Base-by-base conservation (phyloP, 2,888 invertebrate species). In the Strigamia crassipes region DNA sequence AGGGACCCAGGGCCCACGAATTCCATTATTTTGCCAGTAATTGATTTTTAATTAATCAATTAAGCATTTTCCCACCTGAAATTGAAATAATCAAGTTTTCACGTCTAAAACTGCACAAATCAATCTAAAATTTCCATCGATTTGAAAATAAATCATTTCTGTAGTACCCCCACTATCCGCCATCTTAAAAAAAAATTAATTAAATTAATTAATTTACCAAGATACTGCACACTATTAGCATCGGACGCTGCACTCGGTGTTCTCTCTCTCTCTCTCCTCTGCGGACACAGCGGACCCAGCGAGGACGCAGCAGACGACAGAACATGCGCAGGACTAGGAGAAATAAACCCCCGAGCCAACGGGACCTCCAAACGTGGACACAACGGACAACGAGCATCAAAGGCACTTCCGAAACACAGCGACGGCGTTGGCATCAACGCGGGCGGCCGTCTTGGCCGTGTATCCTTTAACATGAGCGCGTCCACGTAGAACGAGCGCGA, bases 401-500 rank as follows among this genome's bases (percentile, higher is more conserved):
- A 61, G 18, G 61, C 18, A 61, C n/a, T 61, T n/a, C 15, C 51
- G 10, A 61, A 61, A 21, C 61, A 61, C 9, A 61, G n/a, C 15
- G 8, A 9, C 18, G 18, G 2, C 2, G 15, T 18, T 21, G 61
- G 61, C 18, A 18, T 18, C 9, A 61, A 21, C 4, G 6, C 21
- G 5, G 78, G 78, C 1, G 78, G 78, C 3, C 78, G 61, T 61
- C 41, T 42, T 21, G 80, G 80, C 2, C 18, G 46, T 10, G 38
- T 9, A 21, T 73, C 81, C 42, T 78, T 81, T 34, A 78, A 23
- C 9, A 81, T 81, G 4, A 81, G 27, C 34, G 81, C 78, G 38
- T 81, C 81, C 3, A 81, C 81, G 34, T 78, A 81, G 21, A 81
- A 81, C 31, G 81, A 81, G 9, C 77, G 77, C 77, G 81, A 81